These are phyloP conservation scores for Piscicola geometra DNA, from an alignment of 2,888 invertebrate genomes.

Conservation along the genomic window DNA sequence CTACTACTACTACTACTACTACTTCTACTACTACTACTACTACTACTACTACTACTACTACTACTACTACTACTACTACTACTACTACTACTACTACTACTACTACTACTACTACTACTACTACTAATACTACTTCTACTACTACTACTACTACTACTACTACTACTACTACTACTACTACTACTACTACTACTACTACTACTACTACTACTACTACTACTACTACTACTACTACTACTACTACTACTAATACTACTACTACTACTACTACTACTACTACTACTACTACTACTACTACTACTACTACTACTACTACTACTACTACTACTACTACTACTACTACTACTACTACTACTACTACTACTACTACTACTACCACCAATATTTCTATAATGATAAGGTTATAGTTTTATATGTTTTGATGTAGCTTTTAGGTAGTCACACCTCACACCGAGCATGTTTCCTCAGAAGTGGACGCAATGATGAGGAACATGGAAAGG, in stretches of 20 bases:
- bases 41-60: slow-evolving; percentile 24
- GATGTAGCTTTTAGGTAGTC: no score
- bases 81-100: slow-evolving; percentile 25
- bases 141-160: slow-evolving; percentile 25
- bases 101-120: slow-evolving; percentile 25
- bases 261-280: slow-evolving; percentile 25
- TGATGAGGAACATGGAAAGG: no score
- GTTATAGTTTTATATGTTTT: background rate
- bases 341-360: slow-evolving; percentile 25
- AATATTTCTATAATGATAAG: slow-evolving; percentile 9
- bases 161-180: slow-evolving; percentile 25
- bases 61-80: slow-evolving; percentile 25
- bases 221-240: slow-evolving; percentile 25
- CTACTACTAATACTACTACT: slow-evolving; percentile 23
- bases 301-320: slow-evolving; percentile 25
- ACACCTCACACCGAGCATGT: no score
- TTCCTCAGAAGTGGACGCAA: no score
- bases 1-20: slow-evolving; percentile 25
- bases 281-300: slow-evolving; percentile 25
- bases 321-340: slow-evolving; percentile 25
- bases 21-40: slow-evolving; percentile 23
- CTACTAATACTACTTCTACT: slow-evolving; percentile 21
- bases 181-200: slow-evolving; percentile 25
- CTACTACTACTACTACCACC: slow-evolving; percentile 25
- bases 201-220: slow-evolving; percentile 25